Conservation (phyloP, 2,888 invertebrate genomes). For the Plagodis pulveraria region DNA sequence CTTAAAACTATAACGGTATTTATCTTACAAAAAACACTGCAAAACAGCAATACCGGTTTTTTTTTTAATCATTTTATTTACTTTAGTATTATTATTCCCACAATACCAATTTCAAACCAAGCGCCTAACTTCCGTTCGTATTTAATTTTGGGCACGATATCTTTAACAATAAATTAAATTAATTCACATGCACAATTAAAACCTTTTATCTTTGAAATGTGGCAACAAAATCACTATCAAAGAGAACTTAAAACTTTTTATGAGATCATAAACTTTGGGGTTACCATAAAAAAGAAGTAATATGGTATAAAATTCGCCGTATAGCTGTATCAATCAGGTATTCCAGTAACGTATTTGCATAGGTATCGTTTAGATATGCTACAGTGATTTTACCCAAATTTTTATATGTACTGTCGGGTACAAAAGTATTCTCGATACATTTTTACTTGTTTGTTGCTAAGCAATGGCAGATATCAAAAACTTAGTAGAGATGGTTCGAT, state of each 20-base stretch:
- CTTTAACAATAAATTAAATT: slow-evolving; percentile 3
- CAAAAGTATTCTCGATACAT: slow-evolving; percentile 21
- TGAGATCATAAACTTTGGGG: slow-evolving; percentile 37
- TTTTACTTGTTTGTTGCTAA: neutral
- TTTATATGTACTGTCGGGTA: slow-evolving; percentile 40
- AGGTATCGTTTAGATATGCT: slow-evolving; percentile 56
- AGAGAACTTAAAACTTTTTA: slow-evolving; percentile 35
- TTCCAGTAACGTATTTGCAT: slow-evolving; percentile 54
- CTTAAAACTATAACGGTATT: too few species aligned
- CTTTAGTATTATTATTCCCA: too few species aligned
- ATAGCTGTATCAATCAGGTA: slow-evolving; percentile 43
- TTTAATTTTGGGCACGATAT: neutral
- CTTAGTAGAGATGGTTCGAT: neutral
- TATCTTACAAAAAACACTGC: too few species aligned
- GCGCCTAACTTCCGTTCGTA: neutral
- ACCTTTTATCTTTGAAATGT: slow-evolving; percentile 27
- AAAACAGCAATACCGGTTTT: too few species aligned
- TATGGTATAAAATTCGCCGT: slow-evolving; percentile 48
- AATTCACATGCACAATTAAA: slow-evolving; percentile 20
- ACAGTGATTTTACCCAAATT: slow-evolving; percentile 49
- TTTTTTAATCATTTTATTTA: too few species aligned
- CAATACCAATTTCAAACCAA: too few species aligned
- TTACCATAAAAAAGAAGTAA: slow-evolving; percentile 45
- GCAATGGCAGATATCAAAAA: neutral
- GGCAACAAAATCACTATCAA: slow-evolving; percentile 34